Conservation (phyloP, 2,113 vertebrate genomes). For the Paralichthys olivaceus region DNA sequence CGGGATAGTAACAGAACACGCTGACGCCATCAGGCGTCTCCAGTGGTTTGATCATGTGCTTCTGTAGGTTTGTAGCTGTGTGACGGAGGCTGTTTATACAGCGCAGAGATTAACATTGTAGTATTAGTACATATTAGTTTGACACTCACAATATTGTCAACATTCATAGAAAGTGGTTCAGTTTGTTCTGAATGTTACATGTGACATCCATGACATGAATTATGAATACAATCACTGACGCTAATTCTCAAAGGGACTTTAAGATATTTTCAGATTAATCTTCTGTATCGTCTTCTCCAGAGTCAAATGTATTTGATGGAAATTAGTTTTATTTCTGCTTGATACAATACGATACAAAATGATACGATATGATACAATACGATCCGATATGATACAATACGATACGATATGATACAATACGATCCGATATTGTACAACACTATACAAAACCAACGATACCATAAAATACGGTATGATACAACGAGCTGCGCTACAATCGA, state of each 20-base stretch:
- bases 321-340: not conserved
- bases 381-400: no score
- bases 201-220: slow-evolving; percentile 43
- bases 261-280: not conserved
- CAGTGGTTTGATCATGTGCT: slow-evolving; percentile 53
- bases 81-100: slow-evolving; percentile 59
- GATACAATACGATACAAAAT: no score
- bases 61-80: slow-evolving; percentile 51
- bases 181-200: slow-evolving; percentile 48
- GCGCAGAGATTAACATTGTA: slow-evolving; percentile 53
- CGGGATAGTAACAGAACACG: slow-evolving; percentile 20
- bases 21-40: slow-evolving; percentile 45
- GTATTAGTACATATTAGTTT: slow-evolving; percentile 46
- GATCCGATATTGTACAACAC: no score
- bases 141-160: slow-evolving; percentile 51
- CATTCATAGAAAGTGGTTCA: slow-evolving; percentile 31
- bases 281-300: slow-evolving; percentile 17
- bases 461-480: no score
- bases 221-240: slow-evolving; percentile 35
- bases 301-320: not conserved
- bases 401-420: no score
- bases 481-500: no score
- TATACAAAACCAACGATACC: no score
- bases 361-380: no score
- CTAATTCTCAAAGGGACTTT: slow-evolving; percentile 22